These are phyloP conservation scores for Streblospio benedicti DNA, from an alignment of 1,140 invertebrate species.

Conservation along the genomic window DNA sequence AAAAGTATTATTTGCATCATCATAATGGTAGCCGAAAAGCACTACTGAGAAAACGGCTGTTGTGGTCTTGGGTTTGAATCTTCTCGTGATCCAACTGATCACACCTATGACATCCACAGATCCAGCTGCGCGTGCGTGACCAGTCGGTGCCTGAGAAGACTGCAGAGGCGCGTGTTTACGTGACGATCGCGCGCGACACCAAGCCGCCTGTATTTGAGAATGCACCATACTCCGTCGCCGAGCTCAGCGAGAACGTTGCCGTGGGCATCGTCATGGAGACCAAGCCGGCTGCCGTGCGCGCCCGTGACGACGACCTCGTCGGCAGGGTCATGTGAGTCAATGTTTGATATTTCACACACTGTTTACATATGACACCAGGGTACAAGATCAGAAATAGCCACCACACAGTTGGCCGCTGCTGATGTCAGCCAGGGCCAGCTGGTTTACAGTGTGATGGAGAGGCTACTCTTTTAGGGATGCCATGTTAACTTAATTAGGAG, in stretches of 20 bases:
- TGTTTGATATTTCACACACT: background rate
- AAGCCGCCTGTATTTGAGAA: constrained; percentile 12
- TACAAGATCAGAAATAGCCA: too few species aligned
- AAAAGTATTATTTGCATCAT: too few species aligned
- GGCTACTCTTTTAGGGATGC: too few species aligned
- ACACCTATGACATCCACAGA: too few species aligned
- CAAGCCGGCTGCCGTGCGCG: background rate
- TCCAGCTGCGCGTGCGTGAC: constrained; percentile 21
- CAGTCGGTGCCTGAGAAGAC: constrained; percentile 33
- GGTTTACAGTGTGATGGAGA: too few species aligned
- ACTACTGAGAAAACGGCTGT: too few species aligned
- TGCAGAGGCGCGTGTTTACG: constrained; percentile 18
- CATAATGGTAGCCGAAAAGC: too few species aligned
- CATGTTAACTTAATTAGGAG: too few species aligned
- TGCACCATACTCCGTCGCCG: constrained; percentile 7
- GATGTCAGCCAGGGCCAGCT: too few species aligned
- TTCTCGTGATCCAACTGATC: too few species aligned
- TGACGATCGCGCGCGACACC: constrained; percentile 9
- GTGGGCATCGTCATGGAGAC: background rate
- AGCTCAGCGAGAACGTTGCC: constrained; percentile 6
- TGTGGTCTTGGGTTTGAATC: too few species aligned
- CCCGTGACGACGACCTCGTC: background rate
- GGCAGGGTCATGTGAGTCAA: background rate
- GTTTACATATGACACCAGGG: background rate
- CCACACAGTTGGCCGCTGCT: too few species aligned